These are phyloP conservation scores for Colletes collaris DNA, from an alignment of 2,888 invertebrate species.

Conservation along the genomic window DNA sequence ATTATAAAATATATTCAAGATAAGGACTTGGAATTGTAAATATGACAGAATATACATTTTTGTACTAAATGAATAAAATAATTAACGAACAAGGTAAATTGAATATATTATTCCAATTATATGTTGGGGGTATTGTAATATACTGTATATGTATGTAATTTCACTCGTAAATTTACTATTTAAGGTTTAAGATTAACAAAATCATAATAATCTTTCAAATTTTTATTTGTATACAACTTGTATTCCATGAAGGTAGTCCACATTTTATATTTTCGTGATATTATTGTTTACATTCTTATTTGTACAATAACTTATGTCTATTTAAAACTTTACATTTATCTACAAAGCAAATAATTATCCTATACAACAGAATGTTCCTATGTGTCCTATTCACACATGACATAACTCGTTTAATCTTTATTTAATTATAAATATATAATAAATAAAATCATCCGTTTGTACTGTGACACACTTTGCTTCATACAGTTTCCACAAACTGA, in stretches of 20 bases:
- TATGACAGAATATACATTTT: conserved; percentile 3
- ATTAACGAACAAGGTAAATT: conserved; percentile 3
- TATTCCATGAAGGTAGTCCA: conserved; percentile 29
- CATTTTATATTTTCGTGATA: conserved; percentile 31
- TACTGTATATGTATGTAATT: conserved; percentile 1
- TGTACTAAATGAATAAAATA: neutral
- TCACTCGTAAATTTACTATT: neutral
- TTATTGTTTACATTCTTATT: conserved; percentile 42
- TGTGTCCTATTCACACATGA: conserved; percentile 44
- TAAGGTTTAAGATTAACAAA: conserved; percentile 4
- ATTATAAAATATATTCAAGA: conserved; percentile 71
- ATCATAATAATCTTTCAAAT: conserved; percentile 14
- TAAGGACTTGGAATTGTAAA: conserved; percentile 27
- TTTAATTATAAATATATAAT: conserved; percentile 41
- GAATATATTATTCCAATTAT: neutral
- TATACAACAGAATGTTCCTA: conserved; percentile 46
- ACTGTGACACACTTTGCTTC: conserved; percentile 29
- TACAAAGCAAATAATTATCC: conserved; percentile 60
- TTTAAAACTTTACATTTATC: conserved; percentile 56
- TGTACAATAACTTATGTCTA: conserved; percentile 55
- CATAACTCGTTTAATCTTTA: conserved; percentile 30
- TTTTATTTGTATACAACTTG: conserved; percentile 52
- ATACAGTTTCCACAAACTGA: conserved; percentile 1
- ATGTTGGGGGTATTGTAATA: neutral
- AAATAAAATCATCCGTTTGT: conserved; percentile 34